A percentile compares a stretch with the other conserved stretches of the same genome.
These are phyloP conservation scores for Colostygia pectinataria DNA, from an alignment of 2,888 invertebrate genomes.

Conservation along the genomic window DNA sequence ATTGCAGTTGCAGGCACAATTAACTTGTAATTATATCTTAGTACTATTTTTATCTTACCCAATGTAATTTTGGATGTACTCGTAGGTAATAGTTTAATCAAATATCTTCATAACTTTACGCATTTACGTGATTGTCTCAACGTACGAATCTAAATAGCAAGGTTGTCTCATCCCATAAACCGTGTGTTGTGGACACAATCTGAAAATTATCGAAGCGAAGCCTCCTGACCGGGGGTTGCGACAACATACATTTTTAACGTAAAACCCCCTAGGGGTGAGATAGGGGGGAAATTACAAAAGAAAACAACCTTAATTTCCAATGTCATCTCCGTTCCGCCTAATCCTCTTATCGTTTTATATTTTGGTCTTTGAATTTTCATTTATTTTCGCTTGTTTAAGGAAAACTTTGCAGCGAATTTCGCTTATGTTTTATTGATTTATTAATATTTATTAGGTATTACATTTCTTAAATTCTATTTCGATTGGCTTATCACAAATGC, in stretches of 20 bases:
- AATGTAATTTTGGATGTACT: too few relatives aligned
- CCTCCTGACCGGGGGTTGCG: conserved; percentile 56
- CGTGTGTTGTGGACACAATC: conserved; percentile 60
- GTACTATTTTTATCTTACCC: too few relatives aligned
- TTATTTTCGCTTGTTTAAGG: conserved; percentile 81
- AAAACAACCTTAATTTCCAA: conserved; percentile 83
- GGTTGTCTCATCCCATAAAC: conserved; percentile 51
- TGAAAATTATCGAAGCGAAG: conserved; percentile 63
- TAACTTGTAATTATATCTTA: too few relatives aligned
- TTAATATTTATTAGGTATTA: conserved; percentile 41
- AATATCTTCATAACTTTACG: too few relatives aligned
- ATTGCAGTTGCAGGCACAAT: too few relatives aligned
- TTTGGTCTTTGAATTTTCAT: conserved; percentile 81
- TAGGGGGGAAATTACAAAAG: conserved; percentile 80
- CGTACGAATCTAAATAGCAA: not conserved
- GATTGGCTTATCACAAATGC: conserved; percentile 10
- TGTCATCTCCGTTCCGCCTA: conserved; percentile 82
- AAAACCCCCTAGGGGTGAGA: conserved; percentile 65
- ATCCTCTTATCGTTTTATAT: conserved; percentile 83
- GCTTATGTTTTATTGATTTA: conserved; percentile 60
- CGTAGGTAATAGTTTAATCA: too few relatives aligned
- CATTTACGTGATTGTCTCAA: not conserved
- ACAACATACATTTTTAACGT: conserved; percentile 80
- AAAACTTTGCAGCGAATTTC: conserved; percentile 58
- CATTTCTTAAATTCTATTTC: conserved; percentile 2